Evolutionary conservation across 2,888 invertebrate genomes (phyloP).

Genomic region (Mesoligia furuncula): DNA sequence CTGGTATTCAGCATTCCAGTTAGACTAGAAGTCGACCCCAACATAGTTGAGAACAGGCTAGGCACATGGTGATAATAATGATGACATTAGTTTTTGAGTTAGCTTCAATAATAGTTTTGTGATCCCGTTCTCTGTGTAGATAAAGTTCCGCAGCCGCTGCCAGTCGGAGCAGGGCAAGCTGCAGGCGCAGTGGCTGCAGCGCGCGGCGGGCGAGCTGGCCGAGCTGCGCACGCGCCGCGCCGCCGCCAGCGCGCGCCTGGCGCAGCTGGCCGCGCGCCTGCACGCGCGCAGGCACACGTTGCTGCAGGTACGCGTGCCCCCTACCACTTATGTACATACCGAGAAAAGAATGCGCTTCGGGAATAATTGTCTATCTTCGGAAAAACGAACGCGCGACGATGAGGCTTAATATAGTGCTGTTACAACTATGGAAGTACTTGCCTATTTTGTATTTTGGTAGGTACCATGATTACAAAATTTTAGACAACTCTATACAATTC

Average conservation of each 20-base stretch:
- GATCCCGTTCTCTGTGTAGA: constrained; percentile 69
- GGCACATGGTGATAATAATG: not conserved
- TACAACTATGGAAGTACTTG: not conserved
- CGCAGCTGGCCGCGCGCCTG: constrained; percentile 95
- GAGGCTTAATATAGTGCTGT: no score
- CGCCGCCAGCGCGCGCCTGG: constrained; percentile 94
- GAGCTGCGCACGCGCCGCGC: constrained; percentile 95
- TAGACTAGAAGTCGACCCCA: not conserved
- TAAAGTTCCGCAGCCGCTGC: constrained; percentile 95
- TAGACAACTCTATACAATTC: not conserved
- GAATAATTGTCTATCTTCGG: not conserved
- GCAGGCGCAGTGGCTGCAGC: constrained; percentile 95
- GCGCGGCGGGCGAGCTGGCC: constrained; percentile 94
- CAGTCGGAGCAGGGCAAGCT: constrained; percentile 96
- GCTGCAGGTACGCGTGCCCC: constrained; percentile 76
- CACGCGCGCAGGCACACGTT: constrained; percentile 96
- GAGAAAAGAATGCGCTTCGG: not conserved
- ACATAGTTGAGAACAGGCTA: not conserved
- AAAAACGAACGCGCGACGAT: not conserved
- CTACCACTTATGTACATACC: not conserved
- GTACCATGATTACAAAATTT: not conserved
- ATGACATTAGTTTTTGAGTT: not conserved
- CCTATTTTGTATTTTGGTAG: not conserved
- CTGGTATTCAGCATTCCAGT: not conserved
- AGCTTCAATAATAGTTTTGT: not conserved